phyloP scores from a whole-genome alignment of 1,140 invertebrate species.

The Aphaenogaster floridana region DNA sequence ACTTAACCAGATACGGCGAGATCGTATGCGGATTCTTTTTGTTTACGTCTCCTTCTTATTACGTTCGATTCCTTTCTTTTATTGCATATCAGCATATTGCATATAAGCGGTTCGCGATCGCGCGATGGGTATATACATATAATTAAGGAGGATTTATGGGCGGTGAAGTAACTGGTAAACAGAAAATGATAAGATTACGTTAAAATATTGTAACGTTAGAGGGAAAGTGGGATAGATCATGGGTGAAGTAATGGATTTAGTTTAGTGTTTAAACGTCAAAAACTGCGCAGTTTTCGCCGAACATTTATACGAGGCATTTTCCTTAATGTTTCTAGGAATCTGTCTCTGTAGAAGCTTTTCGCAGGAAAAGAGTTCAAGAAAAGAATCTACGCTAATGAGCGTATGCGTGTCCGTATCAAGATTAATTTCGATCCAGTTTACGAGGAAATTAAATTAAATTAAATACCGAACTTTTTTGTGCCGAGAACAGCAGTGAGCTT shows the following conservation, averaged over 20 bases:
- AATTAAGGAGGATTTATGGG: conserved; percentile 24
- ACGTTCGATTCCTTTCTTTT: not conserved
- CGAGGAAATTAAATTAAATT: conserved; percentile 1
- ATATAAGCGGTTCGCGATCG: not conserved
- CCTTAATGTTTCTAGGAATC: conserved; percentile 16
- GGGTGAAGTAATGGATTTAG: conserved; percentile 30
- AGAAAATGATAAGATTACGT: conserved; percentile 14
- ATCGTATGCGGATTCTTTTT: conserved; percentile 8
- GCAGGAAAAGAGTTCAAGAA: not conserved
- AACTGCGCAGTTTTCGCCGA: conserved; percentile 28
- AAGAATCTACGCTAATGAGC: conserved; percentile 7
- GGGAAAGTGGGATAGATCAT: conserved; percentile 44
- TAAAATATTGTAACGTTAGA: conserved; percentile 23
- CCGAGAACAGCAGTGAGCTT: not conserved
- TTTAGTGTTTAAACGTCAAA: not conserved
- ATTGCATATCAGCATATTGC: not conserved
- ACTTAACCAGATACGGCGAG: conserved; percentile 35
- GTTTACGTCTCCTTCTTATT: not conserved
- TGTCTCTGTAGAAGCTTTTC: not conserved
- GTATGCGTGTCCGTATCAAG: not conserved
- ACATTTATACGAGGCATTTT: conserved; percentile 21
- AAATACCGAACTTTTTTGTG: not conserved
- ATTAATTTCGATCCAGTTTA: conserved; percentile 8
- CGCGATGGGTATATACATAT: not conserved
- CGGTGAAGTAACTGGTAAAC: conserved; percentile 23